Conservation (phyloP, 2,113 vertebrate genomes). For the Microcebus lehilahytsara region DNA sequence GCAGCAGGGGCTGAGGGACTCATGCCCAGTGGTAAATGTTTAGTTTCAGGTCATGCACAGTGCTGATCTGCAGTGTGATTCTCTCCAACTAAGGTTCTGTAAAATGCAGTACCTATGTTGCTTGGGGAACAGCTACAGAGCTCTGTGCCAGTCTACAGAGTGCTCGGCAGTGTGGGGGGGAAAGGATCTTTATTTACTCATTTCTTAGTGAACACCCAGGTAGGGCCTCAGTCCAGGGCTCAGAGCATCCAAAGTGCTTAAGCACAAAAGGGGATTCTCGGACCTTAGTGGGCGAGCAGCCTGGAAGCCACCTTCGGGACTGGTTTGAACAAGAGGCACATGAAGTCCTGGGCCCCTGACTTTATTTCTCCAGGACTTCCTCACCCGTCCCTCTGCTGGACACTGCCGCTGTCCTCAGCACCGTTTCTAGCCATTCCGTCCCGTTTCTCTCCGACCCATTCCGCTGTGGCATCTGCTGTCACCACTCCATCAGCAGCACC, state of each 20-base stretch:
- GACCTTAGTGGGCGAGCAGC: not conserved
- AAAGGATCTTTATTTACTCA: not conserved
- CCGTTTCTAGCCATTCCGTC: not conserved
- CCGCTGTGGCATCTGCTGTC: rapidly evolving
- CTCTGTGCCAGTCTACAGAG: not conserved
- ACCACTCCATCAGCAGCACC: rapidly evolving
- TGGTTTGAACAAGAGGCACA: not conserved
- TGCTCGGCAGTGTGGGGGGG: rapidly evolving
- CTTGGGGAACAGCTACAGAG: not conserved
- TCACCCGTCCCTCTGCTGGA: rapidly evolving
- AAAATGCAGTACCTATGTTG: rapidly evolving
- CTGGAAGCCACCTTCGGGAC: not conserved
- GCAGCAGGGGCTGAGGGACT: not conserved
- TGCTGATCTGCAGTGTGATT: not conserved
- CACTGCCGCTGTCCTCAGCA: not conserved
- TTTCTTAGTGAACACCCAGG: not conserved
- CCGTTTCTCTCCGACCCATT: not conserved
- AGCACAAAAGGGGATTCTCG: not conserved
- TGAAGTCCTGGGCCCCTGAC: not conserved
- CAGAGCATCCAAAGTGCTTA: not conserved
- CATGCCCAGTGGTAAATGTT: not conserved
- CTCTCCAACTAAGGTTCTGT: not conserved
- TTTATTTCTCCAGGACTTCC: not conserved
- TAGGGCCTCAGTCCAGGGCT: not conserved
- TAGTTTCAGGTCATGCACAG: not conserved